A percentile compares a stretch with the other conserved stretches of the same genome.
Evolutionary conservation across 2,888 invertebrate species (phyloP).

Genomic region (Phlogophora meticulosa): DNA sequence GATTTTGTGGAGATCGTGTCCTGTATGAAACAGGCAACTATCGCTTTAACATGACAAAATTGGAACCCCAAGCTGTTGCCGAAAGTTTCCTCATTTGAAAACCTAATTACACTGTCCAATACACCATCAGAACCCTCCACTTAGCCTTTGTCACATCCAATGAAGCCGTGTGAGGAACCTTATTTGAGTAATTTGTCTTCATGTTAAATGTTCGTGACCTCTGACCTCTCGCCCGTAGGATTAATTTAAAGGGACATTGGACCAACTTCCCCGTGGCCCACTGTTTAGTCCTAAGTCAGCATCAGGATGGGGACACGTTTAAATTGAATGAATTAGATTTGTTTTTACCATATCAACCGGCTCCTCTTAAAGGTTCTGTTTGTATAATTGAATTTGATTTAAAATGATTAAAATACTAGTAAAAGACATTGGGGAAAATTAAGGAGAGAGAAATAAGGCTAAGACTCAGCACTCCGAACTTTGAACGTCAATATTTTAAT

Average conservation of each 20-base stretch:
- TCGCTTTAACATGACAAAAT: not conserved
- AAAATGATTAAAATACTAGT: too few species aligned
- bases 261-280: slow-evolving; percentile 12
- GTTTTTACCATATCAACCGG: slow-evolving; percentile 19
- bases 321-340: slow-evolving; percentile 35
- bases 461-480: too few species aligned
- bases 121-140: not conserved
- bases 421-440: too few species aligned
- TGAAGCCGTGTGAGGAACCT: not conserved
- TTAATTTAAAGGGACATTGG: slow-evolving; percentile 37
- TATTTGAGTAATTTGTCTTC: slow-evolving; percentile 41
- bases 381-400: too few species aligned
- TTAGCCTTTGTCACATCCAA: not conserved
- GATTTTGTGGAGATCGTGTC: not conserved
- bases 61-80: not conserved
- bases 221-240: slow-evolving; percentile 17
- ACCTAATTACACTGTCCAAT: not conserved
- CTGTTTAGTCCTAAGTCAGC: slow-evolving; percentile 53
- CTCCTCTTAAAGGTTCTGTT: too few species aligned
- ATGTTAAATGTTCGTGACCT: slow-evolving; percentile 32
- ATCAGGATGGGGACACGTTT: slow-evolving; percentile 19
- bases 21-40: not conserved
- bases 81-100: slow-evolving; percentile 8
- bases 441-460: too few species aligned
- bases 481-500: too few species aligned